Percentiles rank a stretch among this genome's conserved stretches.
Evolutionary conservation across 2,113 vertebrate genomes (phyloP).

Genomic region (Oncorhynchus nerka): DNA sequence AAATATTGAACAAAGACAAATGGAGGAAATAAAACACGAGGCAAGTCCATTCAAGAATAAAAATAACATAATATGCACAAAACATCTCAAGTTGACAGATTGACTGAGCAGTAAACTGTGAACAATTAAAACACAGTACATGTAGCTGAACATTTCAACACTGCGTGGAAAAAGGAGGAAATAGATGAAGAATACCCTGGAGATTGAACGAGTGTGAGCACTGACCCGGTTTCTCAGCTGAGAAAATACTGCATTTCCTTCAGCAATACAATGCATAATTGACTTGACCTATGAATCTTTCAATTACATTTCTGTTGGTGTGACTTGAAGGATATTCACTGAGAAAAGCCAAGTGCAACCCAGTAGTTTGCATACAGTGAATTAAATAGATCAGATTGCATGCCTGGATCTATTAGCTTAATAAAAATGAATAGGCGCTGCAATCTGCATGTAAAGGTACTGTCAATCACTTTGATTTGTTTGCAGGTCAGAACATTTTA

Average conservation of each 20-base stretch:
- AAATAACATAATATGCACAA: conserved; percentile 32
- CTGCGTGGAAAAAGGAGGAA: conserved; percentile 44
- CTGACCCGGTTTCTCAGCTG: not conserved
- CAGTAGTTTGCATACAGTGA: conserved; percentile 58
- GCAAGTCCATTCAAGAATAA: conserved; percentile 22
- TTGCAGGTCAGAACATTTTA: too few species aligned
- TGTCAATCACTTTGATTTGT: too few species aligned
- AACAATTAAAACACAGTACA: conserved; percentile 35
- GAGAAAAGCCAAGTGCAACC: conserved; percentile 44
- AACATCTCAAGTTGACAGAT: not conserved
- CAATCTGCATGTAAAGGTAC: too few species aligned
- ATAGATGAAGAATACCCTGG: not conserved
- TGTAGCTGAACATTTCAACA: conserved; percentile 42
- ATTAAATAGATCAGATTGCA: conserved; percentile 20
- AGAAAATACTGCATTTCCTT: conserved; percentile 3
- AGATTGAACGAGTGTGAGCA: too few species aligned
- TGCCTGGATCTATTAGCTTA: too few species aligned
- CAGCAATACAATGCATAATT: conserved; percentile 11
- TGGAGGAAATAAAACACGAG: conserved; percentile 23
- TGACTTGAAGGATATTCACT: conserved; percentile 33
- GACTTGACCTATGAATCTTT: not conserved
- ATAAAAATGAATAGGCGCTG: too few species aligned
- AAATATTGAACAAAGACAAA: conserved; percentile 8
- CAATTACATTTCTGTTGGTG: conserved; percentile 11
- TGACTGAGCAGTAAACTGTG: conserved; percentile 25